Base-by-base conservation (phyloP, 2,113 vertebrate genomes). In the Carettochelys insculpta region DNA sequence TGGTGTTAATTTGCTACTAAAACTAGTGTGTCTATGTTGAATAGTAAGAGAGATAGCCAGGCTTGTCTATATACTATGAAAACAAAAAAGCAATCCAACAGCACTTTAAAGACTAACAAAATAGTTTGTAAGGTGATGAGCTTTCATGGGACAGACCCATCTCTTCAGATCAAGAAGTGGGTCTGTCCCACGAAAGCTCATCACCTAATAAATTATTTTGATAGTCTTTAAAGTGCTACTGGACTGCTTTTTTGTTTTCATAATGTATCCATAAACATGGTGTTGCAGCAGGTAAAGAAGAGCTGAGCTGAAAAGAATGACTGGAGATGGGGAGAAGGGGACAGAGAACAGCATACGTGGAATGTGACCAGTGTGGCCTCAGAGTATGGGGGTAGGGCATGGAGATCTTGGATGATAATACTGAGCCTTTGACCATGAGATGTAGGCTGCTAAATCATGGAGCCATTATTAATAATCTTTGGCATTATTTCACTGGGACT, bases 401-500 rank as follows among this genome's bases (percentile, higher is more conserved):
- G 76, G 58, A 34, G 31, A n/a, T 29, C 58, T 61, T 34, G 58
- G 34, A 34, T 61, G 88, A 84, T 91, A 90, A 93, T 84, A 80
- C 83, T 52, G 1, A 0, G 0, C 77, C 78, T 96, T 85, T 92
- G 86, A 94, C 65, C 58, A 41, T 17, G 31, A 25, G 22, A 24
- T 71, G 22, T 43, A 43, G 68, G 68, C 83, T 94, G 90, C 90
- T 88, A 94, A 82, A 92, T 96, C 85, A 80, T 82, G 77, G 45
- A 78, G 76, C 83, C 90, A 3, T 85, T 90, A 83, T 87, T 93
- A 83, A 83, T 86, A 71, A 80, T 93, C 90, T n/a, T 17, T 95
- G 96, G 92, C 91, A 87, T 91, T 82, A 86, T 90, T 90, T 90
- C 82, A 84, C 85, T 78, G 53, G 80, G 9, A 68, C 94, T 95